Conservation (phyloP, 2,797 vertebrate species). For the Lindbergichthys nudifrons region DNA sequence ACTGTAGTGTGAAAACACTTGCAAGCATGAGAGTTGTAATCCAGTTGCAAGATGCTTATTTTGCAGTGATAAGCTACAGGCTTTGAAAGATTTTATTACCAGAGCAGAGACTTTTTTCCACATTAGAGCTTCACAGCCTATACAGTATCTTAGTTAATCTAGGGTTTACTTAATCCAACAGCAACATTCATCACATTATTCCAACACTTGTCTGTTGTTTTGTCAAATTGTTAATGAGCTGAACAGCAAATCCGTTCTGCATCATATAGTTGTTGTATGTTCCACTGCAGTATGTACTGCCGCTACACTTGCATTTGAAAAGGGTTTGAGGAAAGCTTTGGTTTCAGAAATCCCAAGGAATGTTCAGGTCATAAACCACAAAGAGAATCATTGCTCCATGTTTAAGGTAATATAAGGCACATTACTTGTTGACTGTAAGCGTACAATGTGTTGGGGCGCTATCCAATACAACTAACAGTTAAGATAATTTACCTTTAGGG, state of each 20-base stretch:
- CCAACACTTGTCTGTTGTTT: constrained; percentile 41
- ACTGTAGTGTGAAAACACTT: constrained; percentile 68
- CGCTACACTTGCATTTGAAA: not conserved
- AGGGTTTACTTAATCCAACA: constrained; percentile 73
- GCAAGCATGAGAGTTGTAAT: constrained; percentile 76
- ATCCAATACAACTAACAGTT: too few species aligned
- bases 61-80: constrained; percentile 78
- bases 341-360: not conserved
- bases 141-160: constrained; percentile 75
- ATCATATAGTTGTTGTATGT: not conserved
- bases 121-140: constrained; percentile 66
- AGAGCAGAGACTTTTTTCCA: constrained; percentile 69
- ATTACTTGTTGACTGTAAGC: not conserved
- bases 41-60: constrained; percentile 83
- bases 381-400: not conserved
- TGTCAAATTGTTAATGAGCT: constrained; percentile 47
- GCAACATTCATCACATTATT: constrained; percentile 41
- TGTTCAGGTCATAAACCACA: not conserved
- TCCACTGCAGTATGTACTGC: not conserved
- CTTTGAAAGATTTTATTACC: constrained; percentile 78
- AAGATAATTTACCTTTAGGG: too few species aligned
- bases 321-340: not conserved
- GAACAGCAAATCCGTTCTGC: not conserved
- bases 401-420: not conserved
- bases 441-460: too few species aligned